Evolutionary conservation across 1,140 invertebrate species (phyloP).

Genomic region (Sweltsa coloradensis): DNA sequence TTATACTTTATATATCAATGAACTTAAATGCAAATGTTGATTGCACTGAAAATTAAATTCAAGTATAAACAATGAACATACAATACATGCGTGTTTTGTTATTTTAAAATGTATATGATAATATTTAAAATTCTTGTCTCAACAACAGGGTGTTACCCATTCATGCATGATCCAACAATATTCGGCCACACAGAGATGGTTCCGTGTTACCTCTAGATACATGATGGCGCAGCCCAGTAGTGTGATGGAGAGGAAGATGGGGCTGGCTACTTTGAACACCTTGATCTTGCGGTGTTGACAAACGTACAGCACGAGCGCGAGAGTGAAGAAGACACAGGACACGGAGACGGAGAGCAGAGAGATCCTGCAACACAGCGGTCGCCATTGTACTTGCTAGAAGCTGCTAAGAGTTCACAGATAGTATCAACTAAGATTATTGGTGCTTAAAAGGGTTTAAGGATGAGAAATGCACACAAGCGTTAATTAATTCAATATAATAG

Average conservation of each 20-base stretch:
- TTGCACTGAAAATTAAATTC: too few species aligned
- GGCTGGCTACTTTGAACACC: slow-evolving; percentile 82
- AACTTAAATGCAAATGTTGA: too few species aligned
- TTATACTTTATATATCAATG: too few species aligned
- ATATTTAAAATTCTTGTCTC: too few species aligned
- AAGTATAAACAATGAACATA: too few species aligned
- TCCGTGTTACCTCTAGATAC: slow-evolving; percentile 84
- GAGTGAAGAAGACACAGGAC: slow-evolving; percentile 59
- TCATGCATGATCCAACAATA: too few species aligned
- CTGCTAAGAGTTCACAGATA: neutral
- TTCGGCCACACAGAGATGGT: too few species aligned
- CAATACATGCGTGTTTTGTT: too few species aligned
- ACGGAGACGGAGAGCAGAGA: slow-evolving; percentile 67
- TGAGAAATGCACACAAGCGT: too few species aligned
- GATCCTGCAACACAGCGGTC: slow-evolving; percentile 45
- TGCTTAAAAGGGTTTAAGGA: neutral
- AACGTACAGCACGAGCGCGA: slow-evolving; percentile 61
- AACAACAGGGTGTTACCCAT: too few species aligned
- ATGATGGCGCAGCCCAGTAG: slow-evolving; percentile 77
- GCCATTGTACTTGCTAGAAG: neutral
- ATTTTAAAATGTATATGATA: too few species aligned
- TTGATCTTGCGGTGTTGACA: slow-evolving; percentile 69
- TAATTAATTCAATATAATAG: too few species aligned
- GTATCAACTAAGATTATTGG: neutral
- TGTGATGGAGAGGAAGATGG: slow-evolving; percentile 79